A percentile compares a stretch with the other conserved stretches of the same genome.
Conservation (phyloP, 2,797 vertebrate species). For the Acanthurus tractus region DNA sequence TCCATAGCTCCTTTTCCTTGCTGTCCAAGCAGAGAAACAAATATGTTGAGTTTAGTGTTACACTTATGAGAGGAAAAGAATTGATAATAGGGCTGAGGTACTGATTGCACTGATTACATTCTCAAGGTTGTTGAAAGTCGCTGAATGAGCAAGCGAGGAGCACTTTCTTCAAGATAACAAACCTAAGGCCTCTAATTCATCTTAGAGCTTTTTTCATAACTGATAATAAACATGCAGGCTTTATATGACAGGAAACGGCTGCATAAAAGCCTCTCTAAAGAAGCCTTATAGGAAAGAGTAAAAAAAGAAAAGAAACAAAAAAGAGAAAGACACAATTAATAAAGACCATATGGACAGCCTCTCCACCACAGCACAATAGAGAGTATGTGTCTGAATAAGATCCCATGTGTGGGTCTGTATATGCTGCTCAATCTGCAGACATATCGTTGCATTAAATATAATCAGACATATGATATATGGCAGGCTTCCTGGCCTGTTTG, state of each 20-base stretch:
- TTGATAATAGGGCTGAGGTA: conserved; percentile 56
- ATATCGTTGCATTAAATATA: conserved; percentile 76
- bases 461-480: conserved; percentile 79
- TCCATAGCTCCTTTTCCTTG: conserved; percentile 40
- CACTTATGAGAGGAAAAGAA: conserved; percentile 57
- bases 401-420: conserved; percentile 31
- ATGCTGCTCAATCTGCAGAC: conserved; percentile 53
- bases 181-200: conserved; percentile 32
- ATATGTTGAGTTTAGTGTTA: conserved; percentile 68
- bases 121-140: conserved; percentile 79
- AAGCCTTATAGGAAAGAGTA: background rate
- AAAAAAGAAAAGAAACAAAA: background rate
- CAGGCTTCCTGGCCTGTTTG: conserved; percentile 72
- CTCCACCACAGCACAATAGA: conserved; percentile 35
- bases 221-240: conserved; percentile 27
- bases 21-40: conserved; percentile 57
- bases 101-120: conserved; percentile 73
- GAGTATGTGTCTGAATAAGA: conserved; percentile 25
- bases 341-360: conserved; percentile 57
- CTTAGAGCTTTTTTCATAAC: conserved; percentile 2
- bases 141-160: conserved; percentile 19
- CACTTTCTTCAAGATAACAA: conserved; percentile 32
- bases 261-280: conserved; percentile 17
- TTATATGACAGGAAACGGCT: conserved; percentile 26
- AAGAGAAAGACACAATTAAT: conserved; percentile 41